Base-by-base conservation (phyloP, 2,113 vertebrate species). In the Pitta sordida region DNA sequence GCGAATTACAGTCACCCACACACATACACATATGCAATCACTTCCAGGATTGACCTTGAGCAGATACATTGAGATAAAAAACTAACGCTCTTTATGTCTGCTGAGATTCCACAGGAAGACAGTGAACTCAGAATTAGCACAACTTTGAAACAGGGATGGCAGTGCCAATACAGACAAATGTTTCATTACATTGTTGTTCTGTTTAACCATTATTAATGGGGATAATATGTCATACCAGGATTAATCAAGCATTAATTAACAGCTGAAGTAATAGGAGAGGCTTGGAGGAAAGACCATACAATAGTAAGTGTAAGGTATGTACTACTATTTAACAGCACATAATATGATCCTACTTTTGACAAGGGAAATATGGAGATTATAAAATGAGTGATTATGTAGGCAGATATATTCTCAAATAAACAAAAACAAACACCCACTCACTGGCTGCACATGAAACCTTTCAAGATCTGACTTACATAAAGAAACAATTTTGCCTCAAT, bases 381-480 rank as follows among this genome's bases (percentile, higher is more conserved):
- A 84, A 82, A 6, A 93, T 73, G 56, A 88, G 13, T 49, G 16
- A 91, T 79, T 86, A 82, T 46, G 88, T 84, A 76, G 86, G 91
- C 74, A 92, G 86, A 78, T 46, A 86, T 4, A 84, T 15, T 56
- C 60, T 86, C 69, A 91, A 78, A 92, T 30, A 95, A 95, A 91
- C 62, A 95, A 75, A 93, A 34, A 83, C 56, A 84, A 29, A 78
- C 62, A 76, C 88, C 80, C 69, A 82, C 89, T 46, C 65, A 67
- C 43, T 70, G 48, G 52, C 69, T 95, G 88, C 69, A 80, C 49
- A 87, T 7, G 13, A 92, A 96, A 79, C 23, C 32, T 79, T 86
- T 75, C 29, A 64, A 69, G 58, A 74, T 81, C 71, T 59, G 32
- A 83, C 71, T 90, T 92, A 69, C 34, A 76, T 7, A 13, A 90